These are phyloP conservation scores for Drosophila tristis DNA, from an alignment of 1,140 invertebrate genomes.

Conservation along the genomic window DNA sequence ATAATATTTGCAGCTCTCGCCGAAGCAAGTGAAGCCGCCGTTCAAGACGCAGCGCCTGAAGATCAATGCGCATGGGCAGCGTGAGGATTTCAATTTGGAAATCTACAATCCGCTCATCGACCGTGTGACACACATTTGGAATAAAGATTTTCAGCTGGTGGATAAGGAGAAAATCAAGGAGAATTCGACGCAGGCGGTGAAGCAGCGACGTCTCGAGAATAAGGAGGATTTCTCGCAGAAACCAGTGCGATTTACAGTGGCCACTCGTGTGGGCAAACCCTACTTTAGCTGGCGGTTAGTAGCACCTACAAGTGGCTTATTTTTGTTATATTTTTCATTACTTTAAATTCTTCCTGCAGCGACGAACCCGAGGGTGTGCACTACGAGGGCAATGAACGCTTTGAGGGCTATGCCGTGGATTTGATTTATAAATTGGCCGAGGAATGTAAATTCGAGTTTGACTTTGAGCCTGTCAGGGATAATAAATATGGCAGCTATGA, in stretches of 20 bases:
- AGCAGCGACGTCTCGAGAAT: constrained; percentile 45
- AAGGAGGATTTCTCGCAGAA: constrained; percentile 73
- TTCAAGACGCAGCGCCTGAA: constrained; percentile 86
- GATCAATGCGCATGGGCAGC: constrained; percentile 89
- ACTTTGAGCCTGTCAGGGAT: constrained; percentile 89
- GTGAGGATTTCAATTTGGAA: constrained; percentile 90
- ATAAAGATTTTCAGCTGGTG: constrained; percentile 65
- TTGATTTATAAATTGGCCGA: constrained; percentile 89
- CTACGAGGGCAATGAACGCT: constrained; percentile 86
- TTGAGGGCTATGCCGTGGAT: constrained; percentile 91
- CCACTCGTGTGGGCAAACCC: constrained; percentile 72
- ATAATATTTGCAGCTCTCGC: constrained; percentile 56
- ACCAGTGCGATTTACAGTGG: constrained; percentile 60
- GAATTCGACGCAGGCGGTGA: constrained; percentile 59
- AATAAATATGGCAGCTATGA: constrained; percentile 89
- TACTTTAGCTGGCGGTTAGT: constrained; percentile 78
- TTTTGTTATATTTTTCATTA: neutral
- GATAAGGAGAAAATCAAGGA: constrained; percentile 52
- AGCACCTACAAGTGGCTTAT: neutral
- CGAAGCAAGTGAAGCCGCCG: constrained; percentile 59
- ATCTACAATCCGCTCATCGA: constrained; percentile 86
- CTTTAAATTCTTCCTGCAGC: constrained; percentile 14
- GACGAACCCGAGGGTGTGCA: constrained; percentile 72
- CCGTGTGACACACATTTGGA: constrained; percentile 70
- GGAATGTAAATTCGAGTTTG: constrained; percentile 90